A percentile compares a stretch with the other conserved stretches of the same genome.
Evolutionary conservation across 2,113 vertebrate genomes (phyloP).

Genomic region (Saguinus imperator): DNA sequence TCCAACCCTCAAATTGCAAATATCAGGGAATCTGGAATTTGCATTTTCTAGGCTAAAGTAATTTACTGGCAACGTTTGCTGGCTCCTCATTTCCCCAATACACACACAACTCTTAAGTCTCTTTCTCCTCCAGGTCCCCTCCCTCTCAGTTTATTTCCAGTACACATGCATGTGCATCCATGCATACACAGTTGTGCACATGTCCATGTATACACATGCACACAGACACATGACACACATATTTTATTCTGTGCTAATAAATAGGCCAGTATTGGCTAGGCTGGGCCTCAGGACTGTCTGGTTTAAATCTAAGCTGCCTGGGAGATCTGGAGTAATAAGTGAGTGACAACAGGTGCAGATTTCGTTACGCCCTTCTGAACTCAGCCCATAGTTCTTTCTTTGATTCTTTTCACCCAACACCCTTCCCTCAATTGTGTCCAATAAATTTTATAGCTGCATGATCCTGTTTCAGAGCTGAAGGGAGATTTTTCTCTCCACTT

Average conservation of each 20-base stretch:
- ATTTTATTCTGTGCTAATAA: not conserved
- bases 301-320: constrained; percentile 58
- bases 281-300: not conserved
- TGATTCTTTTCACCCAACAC: constrained; percentile 39
- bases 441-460: not conserved
- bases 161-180: not conserved
- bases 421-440: constrained; percentile 50
- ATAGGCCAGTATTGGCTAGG: not conserved
- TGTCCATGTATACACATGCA: not conserved
- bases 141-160: not conserved
- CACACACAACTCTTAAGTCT: not conserved
- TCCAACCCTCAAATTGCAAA: constrained; percentile 4
- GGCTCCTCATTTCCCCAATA: not conserved
- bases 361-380: constrained; percentile 18
- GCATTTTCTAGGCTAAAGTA: constrained; percentile 15
- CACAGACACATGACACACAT: not conserved
- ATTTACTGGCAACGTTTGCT: not conserved
- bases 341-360: constrained; percentile 76
- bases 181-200: not conserved
- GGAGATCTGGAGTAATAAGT: constrained; percentile 48
- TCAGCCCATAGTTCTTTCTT: constrained; percentile 4
- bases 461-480: constrained; percentile 59
- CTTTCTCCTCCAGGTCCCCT: not conserved
- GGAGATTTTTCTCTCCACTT: constrained; percentile 57
- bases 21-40: constrained; percentile 63